phyloP scores from a whole-genome alignment of 1,140 invertebrate genomes.

The Drosophila teissieri region DNA sequence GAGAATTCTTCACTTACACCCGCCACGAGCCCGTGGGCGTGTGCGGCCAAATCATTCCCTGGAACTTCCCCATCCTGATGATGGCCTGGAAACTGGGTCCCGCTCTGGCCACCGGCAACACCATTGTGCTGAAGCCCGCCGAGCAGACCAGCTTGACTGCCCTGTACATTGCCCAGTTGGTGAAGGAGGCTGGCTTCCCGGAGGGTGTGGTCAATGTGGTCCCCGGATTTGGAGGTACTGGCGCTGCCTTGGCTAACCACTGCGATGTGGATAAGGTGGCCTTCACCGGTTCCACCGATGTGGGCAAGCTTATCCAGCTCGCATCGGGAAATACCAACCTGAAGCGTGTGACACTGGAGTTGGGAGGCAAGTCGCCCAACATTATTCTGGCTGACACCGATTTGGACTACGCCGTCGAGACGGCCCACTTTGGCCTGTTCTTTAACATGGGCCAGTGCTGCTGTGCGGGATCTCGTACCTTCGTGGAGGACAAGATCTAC shows the following conservation, averaged over 20 bases:
- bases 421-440: too few relatives aligned
- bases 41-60: slow-evolving; percentile 98
- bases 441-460: too few relatives aligned
- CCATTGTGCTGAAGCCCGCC: slow-evolving; percentile 96
- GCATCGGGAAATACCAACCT: slow-evolving; percentile 92
- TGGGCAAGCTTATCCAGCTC: slow-evolving; percentile 94
- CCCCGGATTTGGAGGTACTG: slow-evolving; percentile 94
- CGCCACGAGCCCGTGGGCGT: slow-evolving; percentile 98
- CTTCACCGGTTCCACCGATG: slow-evolving; percentile 92
- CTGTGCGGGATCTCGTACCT: too few relatives aligned
- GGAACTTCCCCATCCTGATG: slow-evolving; percentile 99
- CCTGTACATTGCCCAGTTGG: slow-evolving; percentile 93
- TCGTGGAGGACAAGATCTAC: too few relatives aligned
- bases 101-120: slow-evolving; percentile 96
- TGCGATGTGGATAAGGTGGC: slow-evolving; percentile 92
- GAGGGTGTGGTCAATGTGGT: slow-evolving; percentile 95
- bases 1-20: too few relatives aligned
- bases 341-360: slow-evolving; percentile 95
- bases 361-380: slow-evolving; percentile 98
- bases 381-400: slow-evolving; percentile 95
- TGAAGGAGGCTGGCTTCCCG: slow-evolving; percentile 94
- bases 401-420: slow-evolving; percentile 91
- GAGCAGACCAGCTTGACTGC: slow-evolving; percentile 98
- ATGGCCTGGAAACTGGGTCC: slow-evolving; percentile 98
- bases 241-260: slow-evolving; percentile 92